phyloP scores from a whole-genome alignment of 2,888 invertebrate genomes.

The Augochlorella aurata region DNA sequence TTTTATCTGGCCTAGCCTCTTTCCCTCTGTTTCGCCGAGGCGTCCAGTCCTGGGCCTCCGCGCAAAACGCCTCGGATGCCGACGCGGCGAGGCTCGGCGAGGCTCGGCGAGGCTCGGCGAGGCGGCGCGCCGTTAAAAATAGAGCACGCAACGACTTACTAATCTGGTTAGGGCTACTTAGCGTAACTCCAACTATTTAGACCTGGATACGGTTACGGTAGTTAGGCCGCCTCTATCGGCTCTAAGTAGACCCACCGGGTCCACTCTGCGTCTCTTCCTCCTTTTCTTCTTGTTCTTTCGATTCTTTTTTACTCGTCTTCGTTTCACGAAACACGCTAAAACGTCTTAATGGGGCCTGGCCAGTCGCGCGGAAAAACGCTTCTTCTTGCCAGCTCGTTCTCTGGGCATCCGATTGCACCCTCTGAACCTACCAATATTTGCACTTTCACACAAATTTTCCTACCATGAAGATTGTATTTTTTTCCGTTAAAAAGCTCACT shows the following conservation, averaged over 20 bases:
- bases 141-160: conserved; percentile 81
- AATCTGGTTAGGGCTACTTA: conserved; percentile 82
- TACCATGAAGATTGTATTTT: neutral
- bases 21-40: conserved; percentile 38
- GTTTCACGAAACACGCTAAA: conserved; percentile 80
- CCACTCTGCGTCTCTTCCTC: neutral
- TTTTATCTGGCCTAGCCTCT: conserved; percentile 38
- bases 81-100: conserved; percentile 4
- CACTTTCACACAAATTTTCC: neutral
- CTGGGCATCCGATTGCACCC: neutral
- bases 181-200: conserved; percentile 81
- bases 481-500: too few species aligned
- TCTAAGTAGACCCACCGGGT: conserved; percentile 61
- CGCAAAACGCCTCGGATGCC: conserved; percentile 64
- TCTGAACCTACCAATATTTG: neutral
- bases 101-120: too few species aligned
- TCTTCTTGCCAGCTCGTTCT: neutral
- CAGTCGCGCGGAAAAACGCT: conserved; percentile 50
- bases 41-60: conserved; percentile 43
- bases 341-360: conserved; percentile 73
- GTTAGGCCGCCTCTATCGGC: conserved; percentile 66
- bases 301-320: conserved; percentile 12
- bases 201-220: conserved; percentile 77
- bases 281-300: neutral
- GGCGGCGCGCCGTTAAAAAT: conserved; percentile 78